Evolutionary conservation across 2,888 invertebrate species (phyloP).

Genomic region (Sesia bembeciformis): DNA sequence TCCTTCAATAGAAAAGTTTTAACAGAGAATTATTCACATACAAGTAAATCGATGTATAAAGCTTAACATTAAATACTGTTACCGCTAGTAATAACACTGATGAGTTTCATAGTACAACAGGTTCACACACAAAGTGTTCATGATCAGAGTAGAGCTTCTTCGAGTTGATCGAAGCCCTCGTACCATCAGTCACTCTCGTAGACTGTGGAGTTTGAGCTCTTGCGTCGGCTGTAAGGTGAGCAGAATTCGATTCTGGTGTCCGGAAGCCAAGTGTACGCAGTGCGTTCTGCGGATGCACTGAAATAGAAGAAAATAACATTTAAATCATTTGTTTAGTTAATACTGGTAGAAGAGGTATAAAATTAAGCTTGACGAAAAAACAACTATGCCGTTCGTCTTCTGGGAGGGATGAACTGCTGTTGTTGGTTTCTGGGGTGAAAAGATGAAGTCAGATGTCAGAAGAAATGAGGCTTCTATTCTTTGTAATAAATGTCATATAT

Average conservation of each 20-base stretch:
- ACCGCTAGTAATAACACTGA: not conserved
- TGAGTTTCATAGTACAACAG: not conserved
- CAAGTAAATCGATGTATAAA: no score
- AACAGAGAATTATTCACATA: no score
- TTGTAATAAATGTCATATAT: no score
- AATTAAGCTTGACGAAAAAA: no score
- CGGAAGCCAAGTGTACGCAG: constrained; percentile 73
- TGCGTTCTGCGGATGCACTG: constrained; percentile 69
- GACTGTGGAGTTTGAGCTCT: constrained; percentile 63
- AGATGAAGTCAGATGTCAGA: no score
- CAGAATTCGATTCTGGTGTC: constrained; percentile 64
- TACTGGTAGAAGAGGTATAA: no score
- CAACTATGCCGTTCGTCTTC: no score
- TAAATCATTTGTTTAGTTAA: not conserved
- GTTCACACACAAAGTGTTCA: constrained; percentile 2
- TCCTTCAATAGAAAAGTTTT: no score
- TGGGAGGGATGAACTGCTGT: no score
- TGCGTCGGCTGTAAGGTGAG: constrained; percentile 55
- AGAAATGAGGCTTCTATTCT: no score
- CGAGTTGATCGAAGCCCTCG: constrained; percentile 52
- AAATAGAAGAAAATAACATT: constrained; percentile 23
- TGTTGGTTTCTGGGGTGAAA: no score
- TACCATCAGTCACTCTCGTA: constrained; percentile 71
- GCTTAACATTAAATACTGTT: not conserved
- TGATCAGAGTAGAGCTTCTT: constrained; percentile 56